Evolutionary conservation across 2,888 invertebrate genomes (phyloP), one percentile per base, ranked within the genome.

Genomic region (Nematopogon swammerdamellus): DNA sequence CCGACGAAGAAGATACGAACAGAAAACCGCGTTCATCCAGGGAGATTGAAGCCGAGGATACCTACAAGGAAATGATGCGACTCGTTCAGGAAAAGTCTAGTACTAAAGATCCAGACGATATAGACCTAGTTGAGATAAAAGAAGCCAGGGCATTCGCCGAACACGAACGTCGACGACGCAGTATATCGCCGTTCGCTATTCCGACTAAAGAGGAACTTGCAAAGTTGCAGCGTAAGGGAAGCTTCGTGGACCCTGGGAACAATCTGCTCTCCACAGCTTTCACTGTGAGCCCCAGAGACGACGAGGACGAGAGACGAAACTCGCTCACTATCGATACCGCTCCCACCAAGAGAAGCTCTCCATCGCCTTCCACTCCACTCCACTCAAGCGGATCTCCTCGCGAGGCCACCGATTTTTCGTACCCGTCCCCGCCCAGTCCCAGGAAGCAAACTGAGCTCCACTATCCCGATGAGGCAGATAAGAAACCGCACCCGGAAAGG

Each of bases 121-220:
- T 81, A 55, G 64, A 80, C 50, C 70, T 69, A 17, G 72, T 76
- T 2, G 72, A 75, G 62, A 65, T 81, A 48, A 60, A 76, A n/a
- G 79, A 73, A 63, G 70, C 72, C 42, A 68, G 80, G 57, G 70
- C 65, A 14, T 60, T 66, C 51, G 79, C 71, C 48, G 77, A 72
- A 18, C 68, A 63, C 57, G 80, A 79, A 59, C 68, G 80, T 56
- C 65, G 80, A 54, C 67, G 80, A 16, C 65, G 80, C 56, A 80
- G 80, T 66, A 75, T 81, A 59, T 81, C 80, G 45, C 80, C 80
- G 6, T 81, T 80, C 60, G 80, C 80, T 16, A 43, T 80, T 54
- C 74, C 68, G 47, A 75, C 72, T 17, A 74, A 71, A 59, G 76
- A 76, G 49, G 77, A 74, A 57, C 47, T 61, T 16, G 56, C 50